These are phyloP conservation scores for Corythaixoides concolor DNA, from an alignment of 2,113 vertebrate species.

Conservation along the genomic window DNA sequence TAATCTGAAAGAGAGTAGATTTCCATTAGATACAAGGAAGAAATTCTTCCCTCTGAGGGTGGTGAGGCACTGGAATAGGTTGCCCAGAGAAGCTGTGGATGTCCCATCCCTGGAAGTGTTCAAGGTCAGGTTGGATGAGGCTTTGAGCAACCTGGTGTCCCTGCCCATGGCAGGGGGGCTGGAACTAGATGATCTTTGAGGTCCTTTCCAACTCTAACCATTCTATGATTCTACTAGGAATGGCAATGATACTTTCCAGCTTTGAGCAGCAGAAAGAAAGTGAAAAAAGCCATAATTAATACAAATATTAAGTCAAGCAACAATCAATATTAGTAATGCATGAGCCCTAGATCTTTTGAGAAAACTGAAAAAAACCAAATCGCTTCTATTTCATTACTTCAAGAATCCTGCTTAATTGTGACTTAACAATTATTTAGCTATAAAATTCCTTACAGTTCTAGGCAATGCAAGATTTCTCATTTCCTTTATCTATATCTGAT, in stretches of 20 bases:
- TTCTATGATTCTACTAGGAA: too few species aligned
- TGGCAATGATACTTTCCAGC: background rate
- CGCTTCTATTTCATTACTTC: background rate
- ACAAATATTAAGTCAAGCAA: conserved; percentile 10
- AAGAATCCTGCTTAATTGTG: background rate
- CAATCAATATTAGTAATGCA: background rate
- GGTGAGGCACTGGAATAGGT: too few species aligned
- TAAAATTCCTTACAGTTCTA: background rate
- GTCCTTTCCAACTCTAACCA: too few species aligned
- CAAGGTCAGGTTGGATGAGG: too few species aligned
- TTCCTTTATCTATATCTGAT: background rate
- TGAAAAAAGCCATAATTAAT: conserved; percentile 22
- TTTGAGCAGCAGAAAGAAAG: conserved; percentile 13
- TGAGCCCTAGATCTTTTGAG: background rate
- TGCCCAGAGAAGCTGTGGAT: too few species aligned
- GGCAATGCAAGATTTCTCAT: background rate
- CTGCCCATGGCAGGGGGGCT: too few species aligned
- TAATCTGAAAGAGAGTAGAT: too few species aligned
- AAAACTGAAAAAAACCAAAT: background rate
- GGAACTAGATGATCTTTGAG: too few species aligned
- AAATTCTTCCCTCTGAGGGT: too few species aligned
- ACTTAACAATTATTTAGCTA: background rate
- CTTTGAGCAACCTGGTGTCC: too few species aligned
- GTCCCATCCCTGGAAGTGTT: too few species aligned
- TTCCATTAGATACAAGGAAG: too few species aligned